Conservation (phyloP, 2,797 vertebrate genomes). For the Otus scops region DNA sequence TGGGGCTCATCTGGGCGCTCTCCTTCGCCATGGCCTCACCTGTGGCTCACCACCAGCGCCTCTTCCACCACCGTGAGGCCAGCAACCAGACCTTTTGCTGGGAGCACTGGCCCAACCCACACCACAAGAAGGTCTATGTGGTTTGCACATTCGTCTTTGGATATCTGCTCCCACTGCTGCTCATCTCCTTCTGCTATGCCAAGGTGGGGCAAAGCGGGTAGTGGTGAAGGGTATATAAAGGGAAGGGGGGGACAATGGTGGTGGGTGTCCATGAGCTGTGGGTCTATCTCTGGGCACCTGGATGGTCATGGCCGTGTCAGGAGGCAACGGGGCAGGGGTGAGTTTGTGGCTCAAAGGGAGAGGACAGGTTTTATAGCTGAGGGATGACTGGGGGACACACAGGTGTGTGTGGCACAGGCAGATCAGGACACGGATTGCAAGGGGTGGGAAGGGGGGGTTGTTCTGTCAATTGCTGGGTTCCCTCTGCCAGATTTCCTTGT, state of each 20-base stretch:
- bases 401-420: neutral
- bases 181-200: conserved; percentile 97
- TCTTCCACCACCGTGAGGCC: conserved; percentile 77
- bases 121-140: conserved; percentile 89
- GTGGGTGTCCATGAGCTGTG: fast-evolving
- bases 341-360: neutral
- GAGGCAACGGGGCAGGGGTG: neutral
- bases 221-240: neutral
- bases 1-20: conserved; percentile 90
- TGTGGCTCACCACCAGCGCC: conserved; percentile 88
- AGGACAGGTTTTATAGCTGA: neutral
- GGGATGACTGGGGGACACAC: fast-evolving
- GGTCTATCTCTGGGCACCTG: neutral
- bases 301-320: neutral
- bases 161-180: conserved; percentile 90
- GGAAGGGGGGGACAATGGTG: neutral
- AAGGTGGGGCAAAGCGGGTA: conserved; percentile 79
- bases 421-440: neutral
- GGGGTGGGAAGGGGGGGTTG: fast-evolving
- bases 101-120: conserved; percentile 88
- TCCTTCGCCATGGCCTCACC: conserved; percentile 92
- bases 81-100: conserved; percentile 93
- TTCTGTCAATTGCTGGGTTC: neutral
- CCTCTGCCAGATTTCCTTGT: neutral
- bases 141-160: conserved; percentile 94